These are phyloP conservation scores for Drosophila greeni DNA, from an alignment of 2,888 invertebrate genomes.

Conservation along the genomic window DNA sequence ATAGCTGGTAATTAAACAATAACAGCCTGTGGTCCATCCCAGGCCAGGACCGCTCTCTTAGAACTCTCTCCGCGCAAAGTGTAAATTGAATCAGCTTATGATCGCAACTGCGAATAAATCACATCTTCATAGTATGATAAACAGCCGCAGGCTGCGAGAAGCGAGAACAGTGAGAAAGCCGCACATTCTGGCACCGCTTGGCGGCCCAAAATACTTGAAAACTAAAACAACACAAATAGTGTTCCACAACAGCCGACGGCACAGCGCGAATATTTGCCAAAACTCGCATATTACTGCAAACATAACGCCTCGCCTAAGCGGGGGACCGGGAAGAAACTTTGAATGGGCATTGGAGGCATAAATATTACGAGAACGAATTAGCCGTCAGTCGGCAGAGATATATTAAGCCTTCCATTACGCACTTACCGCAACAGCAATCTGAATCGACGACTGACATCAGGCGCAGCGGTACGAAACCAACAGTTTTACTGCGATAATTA, in stretches of 20 bases:
- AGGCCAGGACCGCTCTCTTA: neutral
- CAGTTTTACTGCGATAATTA: neutral
- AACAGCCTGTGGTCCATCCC: neutral
- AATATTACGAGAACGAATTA: neutral
- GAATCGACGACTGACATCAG: neutral
- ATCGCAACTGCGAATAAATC: slow-evolving; percentile 13
- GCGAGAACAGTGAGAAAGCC: slow-evolving; percentile 7
- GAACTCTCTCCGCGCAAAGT: slow-evolving; percentile 15
- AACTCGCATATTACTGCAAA: slow-evolving; percentile 61
- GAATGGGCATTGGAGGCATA: slow-evolving; percentile 3
- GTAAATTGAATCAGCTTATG: slow-evolving; percentile 30
- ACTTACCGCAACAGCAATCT: neutral
- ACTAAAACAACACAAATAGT: slow-evolving; percentile 52
- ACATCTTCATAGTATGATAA: slow-evolving; percentile 22
- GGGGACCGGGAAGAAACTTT: slow-evolving; percentile 1
- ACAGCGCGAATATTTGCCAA: slow-evolving; percentile 36
- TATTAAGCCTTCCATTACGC: neutral
- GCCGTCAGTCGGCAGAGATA: neutral
- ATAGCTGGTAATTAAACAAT: slow-evolving; percentile 10
- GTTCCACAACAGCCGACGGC: slow-evolving; percentile 57
- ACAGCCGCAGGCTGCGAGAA: slow-evolving; percentile 19
- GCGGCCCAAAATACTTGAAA: slow-evolving; percentile 53
- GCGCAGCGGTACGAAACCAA: neutral
- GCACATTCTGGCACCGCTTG: slow-evolving; percentile 41
- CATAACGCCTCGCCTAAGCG: slow-evolving; percentile 8